Base-by-base conservation (phyloP, 2,797 vertebrate species). In the Ammospiza maritima region DNA sequence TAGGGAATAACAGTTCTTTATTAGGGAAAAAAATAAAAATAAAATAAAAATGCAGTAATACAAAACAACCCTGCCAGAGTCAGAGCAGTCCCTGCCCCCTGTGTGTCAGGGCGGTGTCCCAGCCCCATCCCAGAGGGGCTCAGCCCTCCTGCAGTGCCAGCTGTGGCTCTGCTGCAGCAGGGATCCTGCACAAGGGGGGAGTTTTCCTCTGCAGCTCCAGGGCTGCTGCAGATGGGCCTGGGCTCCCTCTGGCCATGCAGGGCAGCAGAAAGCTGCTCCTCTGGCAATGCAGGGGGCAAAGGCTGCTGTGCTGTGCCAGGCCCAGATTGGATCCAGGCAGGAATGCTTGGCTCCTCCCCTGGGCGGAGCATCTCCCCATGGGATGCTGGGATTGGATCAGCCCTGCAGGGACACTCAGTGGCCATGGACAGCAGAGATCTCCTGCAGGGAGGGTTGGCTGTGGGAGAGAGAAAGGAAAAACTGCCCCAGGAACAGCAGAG, bases 61-160 rank as follows among this genome's bases (percentile, higher is more conserved):
- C 54, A 57, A 56, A n/a, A 10, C 5, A 23, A 6, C 26, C 10
- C 48, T 50, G 48, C 9, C 20, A n/a, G 32, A n/a, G 32, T 14
- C 5, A 56, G 54, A n/a, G 0, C 9, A n/a, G 2, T 2, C 27
- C 32, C 32, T 27, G 48, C 1, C 15, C 53, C 20, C 32, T n/a
- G 32, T 56, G 13, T 6, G 32, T 16, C 54, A 56, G 54, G 32
- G 18, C 38, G 32, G 54, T 23, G 32, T 14, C 32, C 6, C 54
- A 56, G 54, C 9, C 21, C 54, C 54, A 56, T 56, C 3, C 56
- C 56, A 57, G 7, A 21, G n/a, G 7, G 56, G 56, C 56, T 34
- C 54, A 57, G 54, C 54, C 54, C 54, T 56, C 54, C 54, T 56
- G 54, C 54, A 56, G 54, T n/a, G 54, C 54, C 54, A 56, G 54